A percentile compares a stretch with the other conserved stretches of the same genome.
These are phyloP conservation scores for Drosophila prosaltans DNA, from an alignment of 1,140 invertebrate species.

Conservation along the genomic window DNA sequence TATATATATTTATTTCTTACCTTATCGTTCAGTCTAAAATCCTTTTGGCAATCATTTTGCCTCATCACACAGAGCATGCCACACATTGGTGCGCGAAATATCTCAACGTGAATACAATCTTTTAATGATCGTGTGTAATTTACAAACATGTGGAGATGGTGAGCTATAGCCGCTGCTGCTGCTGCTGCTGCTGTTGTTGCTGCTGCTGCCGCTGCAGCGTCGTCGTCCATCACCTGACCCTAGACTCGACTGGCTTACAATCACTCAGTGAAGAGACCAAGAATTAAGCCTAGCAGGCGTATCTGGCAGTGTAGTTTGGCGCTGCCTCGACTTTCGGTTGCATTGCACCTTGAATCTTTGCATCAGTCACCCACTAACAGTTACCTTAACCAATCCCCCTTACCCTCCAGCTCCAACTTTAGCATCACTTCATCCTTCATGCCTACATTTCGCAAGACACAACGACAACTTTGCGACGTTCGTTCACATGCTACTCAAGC, in stretches of 20 bases:
- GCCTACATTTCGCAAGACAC: slow-evolving; percentile 46
- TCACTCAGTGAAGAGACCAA: slow-evolving; percentile 55
- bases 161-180: slow-evolving; percentile 37
- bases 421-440: slow-evolving; percentile 1
- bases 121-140: slow-evolving; percentile 82
- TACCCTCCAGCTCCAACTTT: too few relatives aligned
- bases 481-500: slow-evolving; percentile 77
- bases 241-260: slow-evolving; percentile 63
- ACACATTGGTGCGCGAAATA: slow-evolving; percentile 53
- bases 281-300: slow-evolving; percentile 36
- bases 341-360: slow-evolving; percentile 67
- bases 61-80: neutral
- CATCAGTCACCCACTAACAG: slow-evolving; percentile 76
- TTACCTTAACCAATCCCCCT: slow-evolving; percentile 2
- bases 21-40: neutral
- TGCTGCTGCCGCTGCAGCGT: slow-evolving; percentile 25
- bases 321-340: slow-evolving; percentile 58
- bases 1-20: neutral
- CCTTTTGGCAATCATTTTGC: neutral
- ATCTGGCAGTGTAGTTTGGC: neutral
- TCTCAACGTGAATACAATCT: slow-evolving; percentile 79
- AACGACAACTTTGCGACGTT: slow-evolving; percentile 33
- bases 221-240: slow-evolving; percentile 73
- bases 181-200: slow-evolving; percentile 28
- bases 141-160: slow-evolving; percentile 66